Evolutionary conservation across 2,113 vertebrate genomes (phyloP), one percentile per base, ranked within the genome.

Genomic region (Poecilia latipinna): DNA sequence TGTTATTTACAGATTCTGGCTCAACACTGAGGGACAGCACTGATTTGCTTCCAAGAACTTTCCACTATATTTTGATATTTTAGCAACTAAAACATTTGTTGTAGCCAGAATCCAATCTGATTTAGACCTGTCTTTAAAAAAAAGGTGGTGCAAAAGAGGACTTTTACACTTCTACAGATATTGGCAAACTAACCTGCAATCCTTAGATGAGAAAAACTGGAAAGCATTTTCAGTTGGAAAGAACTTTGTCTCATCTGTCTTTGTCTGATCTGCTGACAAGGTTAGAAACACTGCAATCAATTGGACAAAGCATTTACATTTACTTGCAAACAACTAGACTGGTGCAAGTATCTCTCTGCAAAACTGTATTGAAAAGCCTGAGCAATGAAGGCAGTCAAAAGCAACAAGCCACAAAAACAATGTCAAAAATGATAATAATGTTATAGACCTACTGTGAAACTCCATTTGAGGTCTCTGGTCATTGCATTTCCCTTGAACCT

Each of bases 361-460:
- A 42, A 5, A 75, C 28, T 26, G 6, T 39, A 77, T 24, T 19
- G 17, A 26, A 54, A 48, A 51, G 61, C 8, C 4, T 28, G 7
- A 54, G 51, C 1, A 67, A 62, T 67, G 35, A 68, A 1, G 42
- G 48, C 35, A 68, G 1, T 29, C 33, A 42, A 42, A 13, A n/a
- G 31, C 60, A 54, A 28, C 19, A 13, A 31, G 44, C 26, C 72
- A 54, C 51, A 74, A 39, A 48, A 13, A 60, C 39, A 4, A 70
- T 60, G 11, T 22, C 37, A 77, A 68, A 57, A 57, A 57, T 57
- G 17, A n/a, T 73, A 68, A 77, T 35, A 3, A 68, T 2, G 29
- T 11, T 12, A 24, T 28, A 64, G 79, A 91, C 90, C 75, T 90
- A 81, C 88, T 79, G 70, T 75, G 48, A 70, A 65, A 51, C 35